Conservation (phyloP, 2,888 invertebrate species). For the Hermaeophaga mercurialis region DNA sequence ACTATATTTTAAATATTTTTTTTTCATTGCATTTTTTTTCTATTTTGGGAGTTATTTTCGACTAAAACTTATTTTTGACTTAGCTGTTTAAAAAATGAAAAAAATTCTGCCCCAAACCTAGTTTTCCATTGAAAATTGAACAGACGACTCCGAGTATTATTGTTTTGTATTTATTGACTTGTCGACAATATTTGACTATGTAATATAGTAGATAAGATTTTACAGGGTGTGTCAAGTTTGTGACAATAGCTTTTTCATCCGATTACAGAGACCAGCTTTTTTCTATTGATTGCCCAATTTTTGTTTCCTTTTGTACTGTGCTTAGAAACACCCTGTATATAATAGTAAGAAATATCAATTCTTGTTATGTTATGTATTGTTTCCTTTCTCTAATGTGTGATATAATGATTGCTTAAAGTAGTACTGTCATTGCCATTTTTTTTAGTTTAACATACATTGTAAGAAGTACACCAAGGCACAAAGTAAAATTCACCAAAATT, state of each 20-base stretch:
- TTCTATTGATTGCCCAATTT: neutral
- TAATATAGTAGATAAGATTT: slow-evolving; percentile 16
- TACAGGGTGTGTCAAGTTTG: slow-evolving; percentile 14
- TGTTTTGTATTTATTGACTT: slow-evolving; percentile 38
- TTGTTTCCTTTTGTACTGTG: too few relatives aligned
- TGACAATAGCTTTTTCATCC: too few relatives aligned
- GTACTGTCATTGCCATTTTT: slow-evolving; percentile 34
- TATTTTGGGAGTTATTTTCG: slow-evolving; percentile 11
- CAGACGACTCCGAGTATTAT: slow-evolving; percentile 34
- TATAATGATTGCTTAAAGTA: slow-evolving; percentile 31
- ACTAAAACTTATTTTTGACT: too few relatives aligned
- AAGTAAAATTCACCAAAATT: too few relatives aligned
- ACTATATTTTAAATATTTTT: neutral
- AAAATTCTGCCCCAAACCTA: slow-evolving; percentile 21
- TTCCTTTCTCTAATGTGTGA: slow-evolving; percentile 38
- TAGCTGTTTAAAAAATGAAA: too few relatives aligned
- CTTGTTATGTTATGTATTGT: slow-evolving; percentile 32
- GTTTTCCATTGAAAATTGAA: slow-evolving; percentile 18
- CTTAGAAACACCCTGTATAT: slow-evolving; percentile 9
- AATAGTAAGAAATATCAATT: slow-evolving; percentile 23
- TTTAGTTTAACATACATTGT: slow-evolving; percentile 26
- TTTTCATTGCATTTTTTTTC: neutral
- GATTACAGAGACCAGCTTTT: neutral
- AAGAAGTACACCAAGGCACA: too few relatives aligned
- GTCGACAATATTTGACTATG: slow-evolving; percentile 29